Conservation (phyloP, 2,888 invertebrate genomes). For the Siphonodentalium dalli region DNA sequence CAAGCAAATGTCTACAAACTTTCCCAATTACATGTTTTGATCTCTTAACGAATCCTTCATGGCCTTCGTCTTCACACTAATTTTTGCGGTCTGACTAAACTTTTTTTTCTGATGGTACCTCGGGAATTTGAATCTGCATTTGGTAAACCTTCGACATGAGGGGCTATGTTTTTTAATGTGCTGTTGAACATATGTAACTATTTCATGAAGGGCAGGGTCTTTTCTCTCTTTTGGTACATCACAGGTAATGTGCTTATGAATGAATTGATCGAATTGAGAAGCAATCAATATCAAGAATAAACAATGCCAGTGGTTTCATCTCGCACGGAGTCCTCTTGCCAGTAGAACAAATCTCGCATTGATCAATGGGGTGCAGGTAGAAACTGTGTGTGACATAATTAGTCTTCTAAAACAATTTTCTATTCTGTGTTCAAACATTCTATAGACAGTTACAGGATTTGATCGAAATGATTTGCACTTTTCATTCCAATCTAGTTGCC, state of each 20-base stretch:
- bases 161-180: conserved; percentile 27
- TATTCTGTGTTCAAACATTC: too few relatives aligned
- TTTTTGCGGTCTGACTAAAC: too few relatives aligned
- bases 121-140: conserved; percentile 27
- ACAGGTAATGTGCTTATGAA: conserved; percentile 18
- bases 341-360: conserved; percentile 2
- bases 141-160: conserved; percentile 18
- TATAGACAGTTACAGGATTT: too few relatives aligned
- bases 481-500: too few relatives aligned
- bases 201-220: conserved; percentile 16
- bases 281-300: conserved; percentile 10
- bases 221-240: conserved; percentile 9
- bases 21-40: too few relatives aligned
- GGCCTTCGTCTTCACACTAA: too few relatives aligned
- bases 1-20: too few relatives aligned
- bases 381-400: too few relatives aligned
- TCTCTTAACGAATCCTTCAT: too few relatives aligned
- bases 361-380: conserved; percentile 4
- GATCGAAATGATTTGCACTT: too few relatives aligned
- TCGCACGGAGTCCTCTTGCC: conserved; percentile 5
- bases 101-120: too few relatives aligned
- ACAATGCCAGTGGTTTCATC: conserved; percentile 8
- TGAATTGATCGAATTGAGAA: conserved; percentile 4
- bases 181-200: conserved; percentile 18
- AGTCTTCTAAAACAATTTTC: too few relatives aligned